Evolutionary conservation across 2,888 invertebrate genomes (phyloP), one percentile per base, ranked within the genome.

Genomic region (Diarsia mendica): DNA sequence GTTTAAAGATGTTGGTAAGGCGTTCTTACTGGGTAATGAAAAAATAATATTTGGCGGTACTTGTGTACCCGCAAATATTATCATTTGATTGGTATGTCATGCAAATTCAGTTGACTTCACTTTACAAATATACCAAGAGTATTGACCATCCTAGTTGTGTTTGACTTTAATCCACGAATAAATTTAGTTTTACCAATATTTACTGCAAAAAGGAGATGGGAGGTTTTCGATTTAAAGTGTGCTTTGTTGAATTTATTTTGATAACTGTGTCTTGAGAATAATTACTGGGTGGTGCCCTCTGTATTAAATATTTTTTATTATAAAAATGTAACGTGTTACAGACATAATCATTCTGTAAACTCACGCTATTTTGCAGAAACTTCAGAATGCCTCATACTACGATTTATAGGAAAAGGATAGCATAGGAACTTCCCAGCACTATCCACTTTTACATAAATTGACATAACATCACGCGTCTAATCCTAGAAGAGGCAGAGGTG

Each of bases 21-120:
- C 67, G n/a, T 71, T 85, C 63, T 69, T 46, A 68, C 46, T 49
- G 33, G 64, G 67, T 77, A 76, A 84, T 84, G 82, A 77, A 81
- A 84, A 81, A 85, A 83, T 77, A 83, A 85, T 85, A 83, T 83
- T 83, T 77, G 75, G 9, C 11, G 1, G 20, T 61, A 75, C 68
- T 75, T 70, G 68, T 46, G 51, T 48, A 39, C 44, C 18, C 23
- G 46, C 72, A 81, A 83, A 82, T 82, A 82, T 82, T 84, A 65
- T 82, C 60, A 61, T 81, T 72, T 65, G 51, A 84, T 80, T 61
- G 77, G 82, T 71, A 77, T 72, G 60, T 66, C 75, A 82, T 72
- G 77, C 65, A 73, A 72, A 82, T 82, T 77, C 58, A 46, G 73
- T 77, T 77, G 71, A 68, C 77, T 60, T 46, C 33, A 33, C 48